Evolutionary conservation across 2,113 vertebrate species (phyloP).

Genomic region (Aythya baeri): DNA sequence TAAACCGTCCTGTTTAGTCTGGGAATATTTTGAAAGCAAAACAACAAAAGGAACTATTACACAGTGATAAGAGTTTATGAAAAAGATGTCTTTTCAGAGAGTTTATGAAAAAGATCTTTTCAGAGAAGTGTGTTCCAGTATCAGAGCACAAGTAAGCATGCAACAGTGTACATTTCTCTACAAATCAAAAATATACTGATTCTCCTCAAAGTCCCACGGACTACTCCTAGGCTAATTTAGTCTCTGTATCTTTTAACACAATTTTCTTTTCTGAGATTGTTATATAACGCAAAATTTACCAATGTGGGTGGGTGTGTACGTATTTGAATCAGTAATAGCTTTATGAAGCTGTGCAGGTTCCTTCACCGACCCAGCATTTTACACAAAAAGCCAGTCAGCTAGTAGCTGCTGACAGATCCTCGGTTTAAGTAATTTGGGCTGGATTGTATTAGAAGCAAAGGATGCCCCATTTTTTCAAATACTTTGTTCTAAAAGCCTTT

Average conservation of each 20-base stretch:
- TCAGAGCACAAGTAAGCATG: background rate
- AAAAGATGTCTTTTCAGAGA: background rate
- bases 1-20: background rate
- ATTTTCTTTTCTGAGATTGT: background rate
- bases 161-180: background rate
- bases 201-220: background rate
- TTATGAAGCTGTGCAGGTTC: background rate
- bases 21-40: background rate
- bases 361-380: background rate
- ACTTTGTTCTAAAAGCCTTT: background rate
- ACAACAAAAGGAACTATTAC: background rate
- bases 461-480: background rate
- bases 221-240: accelerated
- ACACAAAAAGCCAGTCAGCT: background rate
- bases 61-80: background rate
- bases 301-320: background rate
- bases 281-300: background rate
- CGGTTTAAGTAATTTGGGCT: background rate
- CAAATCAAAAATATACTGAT: background rate
- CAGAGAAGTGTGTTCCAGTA: background rate
- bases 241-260: background rate
- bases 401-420: background rate
- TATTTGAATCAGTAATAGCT: background rate
- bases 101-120: background rate
- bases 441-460: background rate